phyloP scores from a whole-genome alignment of 2,113 vertebrate genomes.

The Oreamnos americanus region DNA sequence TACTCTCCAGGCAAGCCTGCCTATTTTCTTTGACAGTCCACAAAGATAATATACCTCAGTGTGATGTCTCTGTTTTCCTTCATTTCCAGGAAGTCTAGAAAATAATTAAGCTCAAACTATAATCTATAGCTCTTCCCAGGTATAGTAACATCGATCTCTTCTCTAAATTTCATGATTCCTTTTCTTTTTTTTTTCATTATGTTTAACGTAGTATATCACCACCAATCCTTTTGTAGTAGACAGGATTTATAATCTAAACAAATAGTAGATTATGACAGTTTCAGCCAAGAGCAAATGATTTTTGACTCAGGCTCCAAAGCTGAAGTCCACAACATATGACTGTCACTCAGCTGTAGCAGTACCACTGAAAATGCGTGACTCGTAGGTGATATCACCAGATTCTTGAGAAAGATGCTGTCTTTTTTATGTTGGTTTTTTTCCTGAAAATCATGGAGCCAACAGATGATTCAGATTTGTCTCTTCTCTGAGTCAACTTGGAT shows the following conservation, averaged over 20 bases:
- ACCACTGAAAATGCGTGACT: background rate
- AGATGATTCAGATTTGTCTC: background rate
- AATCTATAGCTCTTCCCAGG: background rate
- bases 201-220: background rate
- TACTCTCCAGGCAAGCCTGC: background rate
- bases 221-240: background rate
- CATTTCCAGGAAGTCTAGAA: background rate
- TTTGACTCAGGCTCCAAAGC: background rate
- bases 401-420: background rate
- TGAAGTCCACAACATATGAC: background rate
- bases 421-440: background rate
- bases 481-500: background rate
- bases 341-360: background rate
- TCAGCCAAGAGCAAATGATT: background rate
- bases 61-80: background rate
- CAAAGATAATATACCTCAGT: background rate
- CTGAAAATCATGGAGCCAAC: background rate
- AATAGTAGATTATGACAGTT: background rate
- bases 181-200: background rate
- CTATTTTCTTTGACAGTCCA: background rate
- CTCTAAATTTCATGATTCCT: background rate
- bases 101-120: background rate
- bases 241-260: slow-evolving; percentile 33
- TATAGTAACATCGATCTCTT: background rate
- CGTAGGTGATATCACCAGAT: background rate